phyloP scores from a whole-genome alignment of 2,113 vertebrate species.

The Bolborhynchus lineola region DNA sequence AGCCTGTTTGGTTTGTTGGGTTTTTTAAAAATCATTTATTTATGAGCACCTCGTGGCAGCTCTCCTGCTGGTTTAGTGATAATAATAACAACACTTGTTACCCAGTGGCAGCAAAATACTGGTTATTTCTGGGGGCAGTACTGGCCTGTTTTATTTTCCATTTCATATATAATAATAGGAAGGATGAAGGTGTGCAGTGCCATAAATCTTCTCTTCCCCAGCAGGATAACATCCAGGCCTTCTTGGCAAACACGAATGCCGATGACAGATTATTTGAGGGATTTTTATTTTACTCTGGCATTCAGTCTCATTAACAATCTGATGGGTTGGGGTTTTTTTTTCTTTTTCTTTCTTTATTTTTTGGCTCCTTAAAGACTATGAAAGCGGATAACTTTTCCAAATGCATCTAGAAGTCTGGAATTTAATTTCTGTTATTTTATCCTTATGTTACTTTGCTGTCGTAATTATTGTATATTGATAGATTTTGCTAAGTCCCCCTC shows the following conservation, averaged over 20 bases:
- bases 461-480: not conserved
- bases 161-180: slow-evolving; percentile 31
- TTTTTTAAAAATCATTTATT: not conserved
- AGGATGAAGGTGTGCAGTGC: not conserved
- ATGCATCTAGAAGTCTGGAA: not conserved
- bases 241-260: slow-evolving; percentile 11
- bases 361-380: not conserved
- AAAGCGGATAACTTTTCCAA: not conserved
- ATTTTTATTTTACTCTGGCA: slow-evolving; percentile 46
- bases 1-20: not conserved
- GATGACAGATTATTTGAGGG: slow-evolving; percentile 44
- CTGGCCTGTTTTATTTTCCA: not conserved
- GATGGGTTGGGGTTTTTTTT: not conserved
- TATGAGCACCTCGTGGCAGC: not conserved
- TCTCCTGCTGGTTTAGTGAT: not conserved
- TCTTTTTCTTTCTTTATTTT: not conserved
- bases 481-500: not conserved
- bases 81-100: slow-evolving; percentile 24
- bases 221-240: slow-evolving; percentile 40
- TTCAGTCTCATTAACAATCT: slow-evolving; percentile 57
- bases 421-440: slow-evolving; percentile 31
- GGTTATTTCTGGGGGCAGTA: slow-evolving; percentile 36
- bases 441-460: not conserved
- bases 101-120: slow-evolving; percentile 16
- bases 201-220: slow-evolving; percentile 38